Evolutionary conservation across 2,888 invertebrate species (phyloP).

Genomic region (Pachycephus smyrnensis): DNA sequence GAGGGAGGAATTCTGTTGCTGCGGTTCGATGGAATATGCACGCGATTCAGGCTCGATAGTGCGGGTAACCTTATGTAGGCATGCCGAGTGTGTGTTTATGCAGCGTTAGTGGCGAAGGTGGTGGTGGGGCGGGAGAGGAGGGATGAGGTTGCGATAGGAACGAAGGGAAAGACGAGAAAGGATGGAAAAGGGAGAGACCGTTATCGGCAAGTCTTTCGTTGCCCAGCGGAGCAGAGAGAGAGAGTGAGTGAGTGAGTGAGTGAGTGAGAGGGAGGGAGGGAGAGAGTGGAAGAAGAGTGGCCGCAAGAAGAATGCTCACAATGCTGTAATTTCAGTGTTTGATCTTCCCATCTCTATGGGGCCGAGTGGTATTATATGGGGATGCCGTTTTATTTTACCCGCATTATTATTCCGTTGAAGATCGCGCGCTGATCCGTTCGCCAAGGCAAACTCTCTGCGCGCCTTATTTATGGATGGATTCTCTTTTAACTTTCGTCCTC

Average conservation of each 20-base stretch:
- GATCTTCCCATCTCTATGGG: slow-evolving; percentile 61
- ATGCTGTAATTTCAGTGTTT: slow-evolving; percentile 66
- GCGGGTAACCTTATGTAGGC: slow-evolving; percentile 53
- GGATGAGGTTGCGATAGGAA: slow-evolving; percentile 34
- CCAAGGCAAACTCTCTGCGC: slow-evolving; percentile 47
- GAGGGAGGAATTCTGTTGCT: not conserved
- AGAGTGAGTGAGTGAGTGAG: slow-evolving; percentile 28
- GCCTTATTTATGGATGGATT: slow-evolving; percentile 66
- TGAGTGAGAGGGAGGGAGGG: slow-evolving; percentile 25
- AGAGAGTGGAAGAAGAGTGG: slow-evolving; percentile 28
- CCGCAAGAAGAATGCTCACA: slow-evolving; percentile 60
- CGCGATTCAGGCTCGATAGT: slow-evolving; percentile 58
- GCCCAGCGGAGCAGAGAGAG: slow-evolving; percentile 12
- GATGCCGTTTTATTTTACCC: slow-evolving; percentile 61
- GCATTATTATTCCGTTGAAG: slow-evolving; percentile 67
- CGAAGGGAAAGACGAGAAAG: slow-evolving; percentile 17
- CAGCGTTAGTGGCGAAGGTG: slow-evolving; percentile 16
- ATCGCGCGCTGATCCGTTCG: slow-evolving; percentile 62
- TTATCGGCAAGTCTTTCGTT: slow-evolving; percentile 14
- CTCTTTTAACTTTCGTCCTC: slow-evolving; percentile 62
- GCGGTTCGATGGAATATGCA: slow-evolving; percentile 56
- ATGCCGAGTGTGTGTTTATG: slow-evolving; percentile 54
- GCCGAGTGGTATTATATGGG: slow-evolving; percentile 54
- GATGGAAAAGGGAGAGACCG: slow-evolving; percentile 23
- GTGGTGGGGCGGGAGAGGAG: slow-evolving; percentile 17